Conservation (phyloP, 2,888 invertebrate species). For the Macaria liturata region DNA sequence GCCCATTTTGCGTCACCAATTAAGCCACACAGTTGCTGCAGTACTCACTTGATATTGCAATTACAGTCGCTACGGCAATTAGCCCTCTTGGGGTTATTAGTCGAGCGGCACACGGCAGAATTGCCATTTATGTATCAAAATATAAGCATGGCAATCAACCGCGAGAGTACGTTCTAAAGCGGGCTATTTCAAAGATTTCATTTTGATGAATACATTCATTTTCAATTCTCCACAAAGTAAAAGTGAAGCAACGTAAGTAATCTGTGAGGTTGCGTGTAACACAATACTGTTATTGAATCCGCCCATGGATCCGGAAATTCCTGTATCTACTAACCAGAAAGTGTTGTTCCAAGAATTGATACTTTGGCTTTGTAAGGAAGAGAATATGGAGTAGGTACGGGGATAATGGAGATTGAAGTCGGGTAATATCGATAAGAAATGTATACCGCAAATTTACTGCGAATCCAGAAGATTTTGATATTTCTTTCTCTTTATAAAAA, state of each 20-base stretch:
- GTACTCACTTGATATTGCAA: slow-evolving; percentile 6
- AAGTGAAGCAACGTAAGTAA: too few species aligned
- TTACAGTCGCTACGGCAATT: slow-evolving; percentile 13
- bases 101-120: slow-evolving; percentile 7
- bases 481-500: too few species aligned
- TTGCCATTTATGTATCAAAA: slow-evolving; percentile 7
- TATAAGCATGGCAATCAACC: slow-evolving; percentile 5
- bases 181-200: background rate
- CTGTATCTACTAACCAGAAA: background rate
- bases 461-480: background rate
- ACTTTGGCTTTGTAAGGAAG: background rate
- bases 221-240: too few species aligned
- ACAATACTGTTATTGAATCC: background rate
- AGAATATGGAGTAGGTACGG: background rate
- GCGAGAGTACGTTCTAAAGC: background rate
- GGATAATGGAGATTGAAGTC: slow-evolving; percentile 6
- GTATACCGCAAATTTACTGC: background rate
- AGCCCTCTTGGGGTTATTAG: slow-evolving; percentile 11
- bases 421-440: background rate
- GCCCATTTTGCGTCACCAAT: background rate
- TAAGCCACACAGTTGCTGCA: background rate
- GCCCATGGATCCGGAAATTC: background rate
- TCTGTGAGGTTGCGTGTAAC: background rate
- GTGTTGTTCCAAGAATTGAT: slow-evolving; percentile 2
- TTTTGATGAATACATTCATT: background rate